phyloP scores from a whole-genome alignment of 2,113 vertebrate species.

The Bungarus multicinctus region DNA sequence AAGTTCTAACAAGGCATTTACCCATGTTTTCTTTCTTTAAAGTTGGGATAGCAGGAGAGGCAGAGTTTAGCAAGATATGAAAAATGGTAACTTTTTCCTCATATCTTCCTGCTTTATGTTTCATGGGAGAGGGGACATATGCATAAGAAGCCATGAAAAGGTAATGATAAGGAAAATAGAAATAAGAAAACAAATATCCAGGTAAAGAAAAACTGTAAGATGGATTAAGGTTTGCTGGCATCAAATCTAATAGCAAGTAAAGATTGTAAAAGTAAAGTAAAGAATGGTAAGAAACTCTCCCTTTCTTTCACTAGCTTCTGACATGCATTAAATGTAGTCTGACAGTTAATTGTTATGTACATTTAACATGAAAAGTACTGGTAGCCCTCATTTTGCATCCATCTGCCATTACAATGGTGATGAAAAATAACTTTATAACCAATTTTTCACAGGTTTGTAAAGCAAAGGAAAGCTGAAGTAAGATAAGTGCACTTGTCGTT shows the following conservation, averaged over 20 bases:
- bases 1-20: neutral
- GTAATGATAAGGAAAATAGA: neutral
- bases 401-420: neutral
- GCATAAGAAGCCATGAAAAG: neutral
- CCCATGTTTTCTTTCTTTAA: neutral
- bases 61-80: neutral
- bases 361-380: neutral
- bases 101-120: neutral
- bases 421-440: neutral
- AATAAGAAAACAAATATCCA: neutral
- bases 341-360: neutral
- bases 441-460: neutral
- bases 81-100: neutral
- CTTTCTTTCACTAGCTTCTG: neutral
- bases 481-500: neutral
- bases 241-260: neutral
- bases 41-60: neutral
- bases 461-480: neutral
- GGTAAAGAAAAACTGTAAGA: neutral
- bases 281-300: neutral
- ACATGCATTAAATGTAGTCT: neutral
- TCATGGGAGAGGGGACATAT: neutral
- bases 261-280: neutral
- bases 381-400: neutral
- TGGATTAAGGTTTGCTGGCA: neutral